Evolutionary conservation across 2,888 invertebrate species (phyloP).

Genomic region (Troilus luridus): DNA sequence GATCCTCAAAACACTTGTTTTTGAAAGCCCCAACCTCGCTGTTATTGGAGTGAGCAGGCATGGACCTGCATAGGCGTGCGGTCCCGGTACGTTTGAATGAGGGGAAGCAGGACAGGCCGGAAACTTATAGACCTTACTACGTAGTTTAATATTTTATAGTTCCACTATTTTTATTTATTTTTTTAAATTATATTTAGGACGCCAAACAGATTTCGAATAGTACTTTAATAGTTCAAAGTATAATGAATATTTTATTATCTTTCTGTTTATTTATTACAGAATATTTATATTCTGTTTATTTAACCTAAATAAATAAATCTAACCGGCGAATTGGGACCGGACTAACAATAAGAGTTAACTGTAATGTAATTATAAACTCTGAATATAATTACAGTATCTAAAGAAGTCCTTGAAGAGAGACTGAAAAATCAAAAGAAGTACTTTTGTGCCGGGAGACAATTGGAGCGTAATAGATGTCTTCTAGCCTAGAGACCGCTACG

Average conservation of each 20-base stretch:
- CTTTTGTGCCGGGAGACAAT: neutral
- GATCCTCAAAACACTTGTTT: no score
- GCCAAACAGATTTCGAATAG: neutral
- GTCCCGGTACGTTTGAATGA: no score
- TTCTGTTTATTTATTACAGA: no score
- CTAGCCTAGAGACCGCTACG: constrained; percentile 7
- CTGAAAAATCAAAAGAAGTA: neutral
- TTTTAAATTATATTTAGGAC: neutral
- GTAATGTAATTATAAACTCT: constrained; percentile 9
- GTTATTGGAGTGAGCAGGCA: no score
- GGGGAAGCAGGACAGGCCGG: no score
- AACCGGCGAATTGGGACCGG: neutral
- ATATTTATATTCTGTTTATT: neutral
- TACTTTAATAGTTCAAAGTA: neutral
- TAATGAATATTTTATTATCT: no score
- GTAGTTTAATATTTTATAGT: neutral
- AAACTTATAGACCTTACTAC: no score
- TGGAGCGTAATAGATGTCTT: constrained; percentile 48
- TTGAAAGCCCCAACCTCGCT: no score
- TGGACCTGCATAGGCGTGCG: no score
- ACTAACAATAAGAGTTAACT: neutral
- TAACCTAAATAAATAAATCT: neutral
- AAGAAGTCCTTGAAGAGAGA: neutral
- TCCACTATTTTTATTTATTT: neutral
- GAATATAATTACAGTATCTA: neutral